phyloP scores from a whole-genome alignment of 2,797 vertebrate species.

The Bovichtus diacanthus region DNA sequence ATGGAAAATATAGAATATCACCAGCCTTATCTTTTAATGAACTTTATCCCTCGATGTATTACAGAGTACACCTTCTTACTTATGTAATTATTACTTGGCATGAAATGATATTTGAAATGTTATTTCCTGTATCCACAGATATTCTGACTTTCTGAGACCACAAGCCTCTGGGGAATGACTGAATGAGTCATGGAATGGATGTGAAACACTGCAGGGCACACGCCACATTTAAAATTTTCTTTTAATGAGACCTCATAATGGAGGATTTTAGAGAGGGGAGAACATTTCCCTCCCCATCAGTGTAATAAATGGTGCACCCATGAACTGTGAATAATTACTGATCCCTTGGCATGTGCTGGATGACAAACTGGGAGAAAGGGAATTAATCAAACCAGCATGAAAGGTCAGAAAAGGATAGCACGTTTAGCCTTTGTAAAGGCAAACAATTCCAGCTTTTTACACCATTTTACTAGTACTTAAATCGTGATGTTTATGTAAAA shows the following conservation, averaged over 20 bases:
- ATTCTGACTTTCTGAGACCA: slow-evolving; percentile 1
- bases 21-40: neutral
- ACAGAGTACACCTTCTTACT: neutral
- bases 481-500: neutral
- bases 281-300: slow-evolving; percentile 17
- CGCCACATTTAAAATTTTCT: slow-evolving; percentile 38
- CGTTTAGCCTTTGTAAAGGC: neutral
- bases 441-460: slow-evolving; percentile 4
- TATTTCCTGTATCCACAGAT: slow-evolving; percentile 16
- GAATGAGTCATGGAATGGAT: slow-evolving; percentile 50
- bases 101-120: slow-evolving; percentile 9
- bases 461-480: neutral
- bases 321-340: slow-evolving; percentile 55
- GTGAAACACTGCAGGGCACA: slow-evolving; percentile 27
- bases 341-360: slow-evolving; percentile 41
- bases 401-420: slow-evolving; percentile 5
- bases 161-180: slow-evolving; percentile 19
- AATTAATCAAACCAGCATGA: slow-evolving; percentile 43
- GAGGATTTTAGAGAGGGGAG: slow-evolving; percentile 39
- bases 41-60: neutral
- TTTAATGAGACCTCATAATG: slow-evolving; percentile 41
- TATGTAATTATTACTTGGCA: slow-evolving; percentile 7
- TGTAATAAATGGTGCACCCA: slow-evolving; percentile 41
- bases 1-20: neutral
- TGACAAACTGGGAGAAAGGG: slow-evolving; percentile 48